A percentile compares a stretch with the other conserved stretches of the same genome.
These are phyloP conservation scores for Drosophila robusta DNA, from an alignment of 2,888 invertebrate genomes.

Conservation along the genomic window DNA sequence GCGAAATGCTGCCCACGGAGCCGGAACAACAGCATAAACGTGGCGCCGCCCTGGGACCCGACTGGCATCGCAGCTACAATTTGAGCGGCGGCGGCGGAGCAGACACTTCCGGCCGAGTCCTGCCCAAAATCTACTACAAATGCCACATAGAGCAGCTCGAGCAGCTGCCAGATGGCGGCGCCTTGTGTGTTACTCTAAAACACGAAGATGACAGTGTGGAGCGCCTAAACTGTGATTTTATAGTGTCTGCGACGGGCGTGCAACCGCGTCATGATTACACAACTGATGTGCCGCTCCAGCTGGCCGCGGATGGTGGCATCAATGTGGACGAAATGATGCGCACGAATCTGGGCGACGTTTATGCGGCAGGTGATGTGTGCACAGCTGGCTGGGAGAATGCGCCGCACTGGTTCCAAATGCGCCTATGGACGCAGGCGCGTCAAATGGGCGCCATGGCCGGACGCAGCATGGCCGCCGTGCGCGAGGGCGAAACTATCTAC, in stretches of 20 bases:
- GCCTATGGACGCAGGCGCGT: constrained; percentile 98
- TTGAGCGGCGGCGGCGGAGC: constrained; percentile 82
- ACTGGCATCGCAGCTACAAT: constrained; percentile 93
- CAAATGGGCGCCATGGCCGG: constrained; percentile 99
- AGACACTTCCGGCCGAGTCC: not conserved
- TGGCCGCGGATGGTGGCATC: constrained; percentile 92
- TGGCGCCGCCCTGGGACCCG: constrained; percentile 98
- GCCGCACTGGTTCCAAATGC: constrained; percentile 96
- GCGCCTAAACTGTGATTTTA: constrained; percentile 92
- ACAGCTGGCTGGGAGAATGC: constrained; percentile 91
- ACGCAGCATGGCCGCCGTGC: constrained; percentile 90
- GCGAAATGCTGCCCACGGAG: constrained; percentile 85
- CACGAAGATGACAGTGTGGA: constrained; percentile 86
- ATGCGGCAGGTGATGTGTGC: constrained; percentile 98
- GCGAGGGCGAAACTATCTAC: constrained; percentile 88
- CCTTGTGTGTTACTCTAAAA: constrained; percentile 89
- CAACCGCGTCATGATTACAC: constrained; percentile 88
- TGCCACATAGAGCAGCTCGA: constrained; percentile 85
- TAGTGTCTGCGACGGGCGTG: constrained; percentile 98
- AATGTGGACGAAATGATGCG: constrained; percentile 94
- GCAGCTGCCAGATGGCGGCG: constrained; percentile 82
- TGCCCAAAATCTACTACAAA: constrained; percentile 88
- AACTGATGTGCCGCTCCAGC: constrained; percentile 86
- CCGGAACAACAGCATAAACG: constrained; percentile 79
- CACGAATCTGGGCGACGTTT: constrained; percentile 91